Evolutionary conservation across 2,888 invertebrate species (phyloP).

Genomic region (Chloromyia formosa): DNA sequence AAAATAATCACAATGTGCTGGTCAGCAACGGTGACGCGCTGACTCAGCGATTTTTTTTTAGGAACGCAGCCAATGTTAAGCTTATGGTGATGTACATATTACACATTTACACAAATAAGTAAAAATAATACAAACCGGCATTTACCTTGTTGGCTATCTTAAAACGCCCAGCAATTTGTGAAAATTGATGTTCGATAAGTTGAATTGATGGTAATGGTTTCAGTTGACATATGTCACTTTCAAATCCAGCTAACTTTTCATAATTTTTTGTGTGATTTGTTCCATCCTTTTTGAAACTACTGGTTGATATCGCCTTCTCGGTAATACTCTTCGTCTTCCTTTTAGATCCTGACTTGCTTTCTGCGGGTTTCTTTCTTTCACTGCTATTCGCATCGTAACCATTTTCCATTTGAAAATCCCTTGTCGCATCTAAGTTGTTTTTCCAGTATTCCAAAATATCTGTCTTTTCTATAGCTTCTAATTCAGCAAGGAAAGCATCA

Average conservation of each 20-base stretch:
- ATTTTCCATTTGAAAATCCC: not conserved
- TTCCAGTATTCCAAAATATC: constrained; percentile 30
- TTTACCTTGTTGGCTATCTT: too few relatives aligned
- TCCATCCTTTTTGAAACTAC: too few relatives aligned
- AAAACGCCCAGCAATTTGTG: not conserved
- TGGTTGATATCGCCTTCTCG: too few relatives aligned
- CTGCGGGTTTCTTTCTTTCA: not conserved
- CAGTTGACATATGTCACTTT: not conserved
- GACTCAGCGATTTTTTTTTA: too few relatives aligned
- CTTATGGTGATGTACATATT: too few relatives aligned
- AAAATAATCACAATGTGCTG: too few relatives aligned
- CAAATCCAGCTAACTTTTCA: not conserved
- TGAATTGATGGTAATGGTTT: not conserved
- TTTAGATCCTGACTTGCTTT: not conserved
- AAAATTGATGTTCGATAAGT: not conserved
- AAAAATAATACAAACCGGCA: too few relatives aligned
- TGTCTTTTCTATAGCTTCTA: constrained; percentile 11
- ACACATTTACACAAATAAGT: too few relatives aligned
- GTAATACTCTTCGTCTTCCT: too few relatives aligned
- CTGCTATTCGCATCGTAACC: not conserved
- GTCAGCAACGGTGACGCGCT: too few relatives aligned
- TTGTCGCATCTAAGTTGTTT: not conserved
- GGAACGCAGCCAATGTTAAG: too few relatives aligned
- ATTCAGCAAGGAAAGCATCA: not conserved
- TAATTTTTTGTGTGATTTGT: not conserved